Conservation (phyloP, 2,888 invertebrate species). For the Chironomus tentans region DNA sequence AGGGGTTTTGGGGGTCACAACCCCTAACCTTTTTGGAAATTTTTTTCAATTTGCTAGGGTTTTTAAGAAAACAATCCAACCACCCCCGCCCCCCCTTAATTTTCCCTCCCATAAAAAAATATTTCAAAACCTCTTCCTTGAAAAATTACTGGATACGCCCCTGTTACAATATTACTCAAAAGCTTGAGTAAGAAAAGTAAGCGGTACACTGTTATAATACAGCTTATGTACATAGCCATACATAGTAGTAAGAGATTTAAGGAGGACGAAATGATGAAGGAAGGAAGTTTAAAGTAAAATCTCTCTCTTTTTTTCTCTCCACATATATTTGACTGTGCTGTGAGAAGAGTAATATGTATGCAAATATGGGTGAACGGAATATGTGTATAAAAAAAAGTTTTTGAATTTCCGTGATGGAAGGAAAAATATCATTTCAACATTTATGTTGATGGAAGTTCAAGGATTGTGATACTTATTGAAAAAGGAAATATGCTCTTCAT, state of each 20-base stretch:
- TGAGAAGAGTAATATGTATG: conserved; percentile 7
- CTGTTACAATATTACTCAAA: no score
- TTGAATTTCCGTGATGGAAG: neutral
- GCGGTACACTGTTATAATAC: neutral
- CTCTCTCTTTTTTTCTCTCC: neutral
- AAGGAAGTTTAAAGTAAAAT: neutral
- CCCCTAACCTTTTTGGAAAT: no score
- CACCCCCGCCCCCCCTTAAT: no score
- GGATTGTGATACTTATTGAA: neutral
- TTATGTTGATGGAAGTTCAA: neutral
- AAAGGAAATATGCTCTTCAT: neutral
- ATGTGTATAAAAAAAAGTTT: neutral
- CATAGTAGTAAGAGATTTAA: neutral
- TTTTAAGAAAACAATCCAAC: no score
- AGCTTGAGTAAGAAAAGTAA: neutral
- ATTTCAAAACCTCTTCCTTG: no score
- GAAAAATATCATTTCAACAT: conserved; percentile 14
- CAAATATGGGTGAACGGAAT: neutral
- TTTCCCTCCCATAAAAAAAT: no score
- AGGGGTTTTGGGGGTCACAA: no score
- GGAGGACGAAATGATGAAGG: neutral
- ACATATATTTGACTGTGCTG: neutral
- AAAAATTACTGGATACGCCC: no score
- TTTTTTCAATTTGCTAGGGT: no score
- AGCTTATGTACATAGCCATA: neutral